Conservation (phyloP, 2,113 vertebrate genomes). For the Dipodomys stephensi region DNA sequence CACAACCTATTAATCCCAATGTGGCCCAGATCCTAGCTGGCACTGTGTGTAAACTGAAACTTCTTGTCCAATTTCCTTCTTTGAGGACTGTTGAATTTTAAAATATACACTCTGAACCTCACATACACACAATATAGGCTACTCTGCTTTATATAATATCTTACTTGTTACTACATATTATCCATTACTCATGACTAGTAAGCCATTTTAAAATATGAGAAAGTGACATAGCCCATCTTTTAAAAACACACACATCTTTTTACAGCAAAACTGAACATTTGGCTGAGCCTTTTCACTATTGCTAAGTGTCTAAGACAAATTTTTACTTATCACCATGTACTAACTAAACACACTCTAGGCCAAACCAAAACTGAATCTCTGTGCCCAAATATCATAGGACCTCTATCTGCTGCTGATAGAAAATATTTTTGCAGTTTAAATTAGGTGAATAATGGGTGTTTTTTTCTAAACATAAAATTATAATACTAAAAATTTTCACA, state of each 20-base stretch:
- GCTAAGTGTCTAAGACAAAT: background rate
- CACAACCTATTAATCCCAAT: background rate
- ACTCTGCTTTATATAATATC: background rate
- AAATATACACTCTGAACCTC: background rate
- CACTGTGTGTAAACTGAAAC: background rate
- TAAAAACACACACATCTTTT: conserved; percentile 33
- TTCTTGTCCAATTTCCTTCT: conserved; percentile 14
- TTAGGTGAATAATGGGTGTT: conserved; percentile 1
- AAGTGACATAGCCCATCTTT: background rate
- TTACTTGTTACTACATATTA: conserved; percentile 21
- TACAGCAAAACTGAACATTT: conserved; percentile 6
- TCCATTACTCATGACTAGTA: background rate
- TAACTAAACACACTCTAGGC: no score
- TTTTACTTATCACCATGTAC: background rate
- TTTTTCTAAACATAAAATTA: conserved; percentile 57
- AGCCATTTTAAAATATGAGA: conserved; percentile 34
- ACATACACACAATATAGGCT: background rate
- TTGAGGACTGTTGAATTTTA: conserved; percentile 20
- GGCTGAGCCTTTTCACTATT: conserved; percentile 7
- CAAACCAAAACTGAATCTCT: background rate
- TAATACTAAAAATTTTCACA: conserved; percentile 3
- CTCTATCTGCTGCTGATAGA: background rate
- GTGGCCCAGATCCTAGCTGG: background rate
- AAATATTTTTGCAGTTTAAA: conserved; percentile 20
- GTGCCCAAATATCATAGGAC: background rate